Conservation (phyloP, 2,888 invertebrate genomes). For the Ophraella communa region DNA sequence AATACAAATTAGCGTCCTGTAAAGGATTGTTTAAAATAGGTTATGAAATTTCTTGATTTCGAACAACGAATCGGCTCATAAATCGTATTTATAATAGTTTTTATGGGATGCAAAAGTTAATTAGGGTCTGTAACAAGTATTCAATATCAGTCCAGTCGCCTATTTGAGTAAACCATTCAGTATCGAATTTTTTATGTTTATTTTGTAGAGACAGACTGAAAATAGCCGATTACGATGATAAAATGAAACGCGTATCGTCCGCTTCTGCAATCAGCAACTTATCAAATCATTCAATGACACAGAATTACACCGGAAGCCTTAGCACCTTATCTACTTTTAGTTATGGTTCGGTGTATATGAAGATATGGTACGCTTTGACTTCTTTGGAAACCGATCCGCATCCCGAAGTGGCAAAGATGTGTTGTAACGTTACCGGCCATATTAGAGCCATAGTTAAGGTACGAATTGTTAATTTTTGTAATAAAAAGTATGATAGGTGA, state of each 20-base stretch:
- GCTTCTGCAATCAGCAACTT: constrained; percentile 73
- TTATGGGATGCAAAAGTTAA: no score
- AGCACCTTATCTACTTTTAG: constrained; percentile 63
- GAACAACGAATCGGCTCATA: no score
- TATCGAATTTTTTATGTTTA: no score
- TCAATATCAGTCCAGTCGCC: no score
- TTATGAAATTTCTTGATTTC: no score
- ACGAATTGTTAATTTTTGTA: no score
- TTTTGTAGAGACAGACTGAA: constrained; percentile 35
- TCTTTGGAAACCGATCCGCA: constrained; percentile 86
- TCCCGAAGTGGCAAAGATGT: constrained; percentile 81
- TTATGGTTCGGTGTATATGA: constrained; percentile 82
- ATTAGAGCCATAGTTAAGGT: constrained; percentile 74
- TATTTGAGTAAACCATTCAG: no score
- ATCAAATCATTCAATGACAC: constrained; percentile 42
- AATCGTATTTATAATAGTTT: no score
- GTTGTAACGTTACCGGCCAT: constrained; percentile 77
- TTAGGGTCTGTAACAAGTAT: no score
- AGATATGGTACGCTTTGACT: constrained; percentile 85
- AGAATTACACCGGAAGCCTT: constrained; percentile 41
- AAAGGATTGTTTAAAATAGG: no score
- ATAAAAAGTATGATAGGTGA: no score
- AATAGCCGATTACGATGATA: constrained; percentile 47
- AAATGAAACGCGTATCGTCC: constrained; percentile 71
- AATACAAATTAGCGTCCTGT: no score